Evolutionary conservation across 2,113 vertebrate species (phyloP).

Genomic region (Ceratotherium simum): DNA sequence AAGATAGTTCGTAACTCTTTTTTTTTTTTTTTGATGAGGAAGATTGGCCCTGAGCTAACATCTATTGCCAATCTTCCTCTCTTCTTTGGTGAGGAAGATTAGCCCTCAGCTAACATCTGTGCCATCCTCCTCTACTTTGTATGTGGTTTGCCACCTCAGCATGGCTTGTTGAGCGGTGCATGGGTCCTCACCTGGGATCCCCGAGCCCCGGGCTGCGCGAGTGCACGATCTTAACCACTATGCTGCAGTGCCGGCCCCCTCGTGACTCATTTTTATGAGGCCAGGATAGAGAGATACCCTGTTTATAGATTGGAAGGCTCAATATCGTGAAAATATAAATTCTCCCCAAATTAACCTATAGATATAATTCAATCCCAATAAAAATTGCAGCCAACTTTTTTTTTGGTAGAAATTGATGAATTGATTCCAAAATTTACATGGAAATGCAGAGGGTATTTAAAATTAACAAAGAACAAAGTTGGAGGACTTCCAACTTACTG

Average conservation of each 20-base stretch:
- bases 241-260: no score
- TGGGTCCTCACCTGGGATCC: no score
- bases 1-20: neutral
- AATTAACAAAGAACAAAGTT: slow-evolving; percentile 19
- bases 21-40: no score
- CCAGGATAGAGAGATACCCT: neutral
- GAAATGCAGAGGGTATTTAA: neutral
- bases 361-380: neutral
- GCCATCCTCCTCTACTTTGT: no score
- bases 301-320: neutral
- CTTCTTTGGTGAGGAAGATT: no score
- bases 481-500: neutral
- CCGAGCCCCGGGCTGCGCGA: no score
- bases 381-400: neutral
- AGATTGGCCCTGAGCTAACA: no score
- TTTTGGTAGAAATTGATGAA: neutral
- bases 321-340: neutral
- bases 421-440: neutral
- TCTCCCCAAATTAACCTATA: neutral
- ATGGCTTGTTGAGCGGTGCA: no score
- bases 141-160: no score
- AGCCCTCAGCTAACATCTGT: no score
- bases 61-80: no score
- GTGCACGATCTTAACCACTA: no score
- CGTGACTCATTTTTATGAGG: neutral